These are phyloP conservation scores for Catharus minimus DNA, from an alignment of 2,113 vertebrate genomes.

Conservation along the genomic window DNA sequence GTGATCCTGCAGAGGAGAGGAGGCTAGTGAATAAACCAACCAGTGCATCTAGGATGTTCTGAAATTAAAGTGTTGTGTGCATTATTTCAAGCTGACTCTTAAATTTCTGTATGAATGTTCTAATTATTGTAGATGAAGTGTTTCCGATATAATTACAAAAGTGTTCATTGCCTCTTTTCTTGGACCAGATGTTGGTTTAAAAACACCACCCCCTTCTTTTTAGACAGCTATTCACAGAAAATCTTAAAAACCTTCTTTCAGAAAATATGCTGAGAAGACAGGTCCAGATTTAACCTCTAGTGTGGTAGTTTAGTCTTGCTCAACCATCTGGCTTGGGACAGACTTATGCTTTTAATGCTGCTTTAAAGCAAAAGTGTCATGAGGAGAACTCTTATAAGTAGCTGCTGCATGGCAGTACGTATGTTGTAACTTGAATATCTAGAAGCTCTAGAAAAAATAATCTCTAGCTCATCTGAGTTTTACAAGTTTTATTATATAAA, in stretches of 20 bases:
- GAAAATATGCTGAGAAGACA: conserved; percentile 2
- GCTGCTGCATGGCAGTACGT: accelerated
- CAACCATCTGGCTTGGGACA: neutral
- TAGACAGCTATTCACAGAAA: conserved; percentile 3
- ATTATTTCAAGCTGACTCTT: conserved; percentile 48
- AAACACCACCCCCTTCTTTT: neutral
- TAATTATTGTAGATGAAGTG: conserved; percentile 53
- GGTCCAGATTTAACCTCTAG: conserved; percentile 19
- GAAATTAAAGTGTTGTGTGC: conserved; percentile 31
- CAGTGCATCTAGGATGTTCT: neutral
- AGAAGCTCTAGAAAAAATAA: neutral
- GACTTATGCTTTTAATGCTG: neutral
- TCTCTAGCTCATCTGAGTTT: neutral
- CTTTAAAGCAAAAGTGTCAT: neutral
- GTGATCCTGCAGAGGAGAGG: neutral
- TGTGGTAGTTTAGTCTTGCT: neutral
- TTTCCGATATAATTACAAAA: conserved; percentile 58
- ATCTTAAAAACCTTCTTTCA: neutral
- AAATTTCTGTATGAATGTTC: conserved; percentile 50
- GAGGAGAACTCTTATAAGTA: neutral
- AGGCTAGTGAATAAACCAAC: neutral
- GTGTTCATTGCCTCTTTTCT: conserved; percentile 50
- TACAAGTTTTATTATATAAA: neutral
- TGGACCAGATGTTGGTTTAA: conserved; percentile 32
- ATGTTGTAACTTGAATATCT: neutral